phyloP scores from a whole-genome alignment of 1,140 invertebrate species.

The Ceratosolen solmsi region DNA sequence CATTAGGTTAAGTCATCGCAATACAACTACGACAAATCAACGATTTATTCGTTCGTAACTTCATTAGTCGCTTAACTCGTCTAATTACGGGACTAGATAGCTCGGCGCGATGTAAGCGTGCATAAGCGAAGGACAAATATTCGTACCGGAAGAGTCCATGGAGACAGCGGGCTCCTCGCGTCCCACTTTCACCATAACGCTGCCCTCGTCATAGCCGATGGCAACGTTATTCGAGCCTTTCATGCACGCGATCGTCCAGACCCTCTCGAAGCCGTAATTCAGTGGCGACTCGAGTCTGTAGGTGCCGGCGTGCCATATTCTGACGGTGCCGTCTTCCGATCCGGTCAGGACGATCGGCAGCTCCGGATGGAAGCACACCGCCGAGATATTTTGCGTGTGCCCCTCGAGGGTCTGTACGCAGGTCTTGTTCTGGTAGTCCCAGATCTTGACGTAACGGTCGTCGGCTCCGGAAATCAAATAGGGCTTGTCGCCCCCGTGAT shows the following conservation, averaged over 20 bases:
- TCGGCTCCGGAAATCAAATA: slow-evolving; percentile 99
- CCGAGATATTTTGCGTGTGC: slow-evolving; percentile 96
- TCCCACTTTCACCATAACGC: slow-evolving; percentile 97
- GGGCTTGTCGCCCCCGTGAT: slow-evolving; percentile 99
- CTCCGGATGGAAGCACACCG: slow-evolving; percentile 96
- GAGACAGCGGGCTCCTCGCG: slow-evolving; percentile 99
- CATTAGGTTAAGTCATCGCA: not conserved
- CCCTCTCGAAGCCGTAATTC: slow-evolving; percentile 98
- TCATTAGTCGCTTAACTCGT: too few relatives aligned
- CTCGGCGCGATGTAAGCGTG: too few relatives aligned
- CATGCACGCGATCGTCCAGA: slow-evolving; percentile 97
- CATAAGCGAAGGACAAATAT: not conserved
- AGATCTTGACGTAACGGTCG: slow-evolving; percentile 97
- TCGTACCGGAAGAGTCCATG: slow-evolving; percentile 88
- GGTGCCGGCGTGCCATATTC: slow-evolving; percentile 98
- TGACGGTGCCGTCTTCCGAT: slow-evolving; percentile 95
- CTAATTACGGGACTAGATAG: too few relatives aligned
- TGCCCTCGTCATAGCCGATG: slow-evolving; percentile 98
- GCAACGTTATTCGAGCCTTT: slow-evolving; percentile 98
- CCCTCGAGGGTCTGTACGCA: slow-evolving; percentile 98
- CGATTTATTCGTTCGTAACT: too few relatives aligned
- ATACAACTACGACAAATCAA: too few relatives aligned
- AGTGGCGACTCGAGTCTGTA: slow-evolving; percentile 96
- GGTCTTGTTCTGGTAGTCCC: slow-evolving; percentile 99
- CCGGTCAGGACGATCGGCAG: slow-evolving; percentile 97